Conservation (phyloP, 2,888 invertebrate genomes). For the Metopia argyrocephala region DNA sequence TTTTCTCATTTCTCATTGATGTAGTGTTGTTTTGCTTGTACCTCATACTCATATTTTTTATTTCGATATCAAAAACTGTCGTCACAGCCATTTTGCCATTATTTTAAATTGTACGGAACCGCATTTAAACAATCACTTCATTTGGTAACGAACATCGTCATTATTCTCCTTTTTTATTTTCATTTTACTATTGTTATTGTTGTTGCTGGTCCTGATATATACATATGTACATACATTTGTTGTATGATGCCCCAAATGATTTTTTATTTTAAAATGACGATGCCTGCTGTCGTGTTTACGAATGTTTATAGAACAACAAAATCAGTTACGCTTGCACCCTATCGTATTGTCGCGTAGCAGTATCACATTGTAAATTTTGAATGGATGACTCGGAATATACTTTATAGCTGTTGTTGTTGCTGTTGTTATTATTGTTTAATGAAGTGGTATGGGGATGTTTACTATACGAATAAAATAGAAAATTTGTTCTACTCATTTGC, state of each 20-base stretch:
- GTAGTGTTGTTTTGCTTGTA: constrained; percentile 1
- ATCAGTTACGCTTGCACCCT: constrained; percentile 72
- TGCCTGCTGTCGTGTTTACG: constrained; percentile 71
- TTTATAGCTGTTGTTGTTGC: background rate
- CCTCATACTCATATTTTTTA: constrained; percentile 19
- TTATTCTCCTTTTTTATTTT: constrained; percentile 1
- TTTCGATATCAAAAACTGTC: constrained; percentile 64
- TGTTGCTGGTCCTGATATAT: constrained; percentile 18
- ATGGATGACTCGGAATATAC: background rate
- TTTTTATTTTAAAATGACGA: constrained; percentile 62
- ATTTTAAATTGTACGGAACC: constrained; percentile 46
- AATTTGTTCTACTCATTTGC: constrained; percentile 39
- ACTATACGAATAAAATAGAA: constrained; percentile 51
- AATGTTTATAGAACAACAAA: constrained; percentile 73
- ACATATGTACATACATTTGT: constrained; percentile 9
- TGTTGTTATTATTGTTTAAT: background rate
- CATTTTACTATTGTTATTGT: too few species aligned
- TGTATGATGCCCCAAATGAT: constrained; percentile 46
- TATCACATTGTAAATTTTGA: background rate
- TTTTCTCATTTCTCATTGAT: constrained; percentile 26
- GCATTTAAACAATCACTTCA: constrained; percentile 55
- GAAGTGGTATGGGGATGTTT: constrained; percentile 58
- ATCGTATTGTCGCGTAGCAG: background rate
- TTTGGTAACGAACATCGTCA: constrained; percentile 10
- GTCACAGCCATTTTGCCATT: constrained; percentile 63